Conservation (phyloP, 2,888 invertebrate species). For the Hirudinaria manillensis region DNA sequence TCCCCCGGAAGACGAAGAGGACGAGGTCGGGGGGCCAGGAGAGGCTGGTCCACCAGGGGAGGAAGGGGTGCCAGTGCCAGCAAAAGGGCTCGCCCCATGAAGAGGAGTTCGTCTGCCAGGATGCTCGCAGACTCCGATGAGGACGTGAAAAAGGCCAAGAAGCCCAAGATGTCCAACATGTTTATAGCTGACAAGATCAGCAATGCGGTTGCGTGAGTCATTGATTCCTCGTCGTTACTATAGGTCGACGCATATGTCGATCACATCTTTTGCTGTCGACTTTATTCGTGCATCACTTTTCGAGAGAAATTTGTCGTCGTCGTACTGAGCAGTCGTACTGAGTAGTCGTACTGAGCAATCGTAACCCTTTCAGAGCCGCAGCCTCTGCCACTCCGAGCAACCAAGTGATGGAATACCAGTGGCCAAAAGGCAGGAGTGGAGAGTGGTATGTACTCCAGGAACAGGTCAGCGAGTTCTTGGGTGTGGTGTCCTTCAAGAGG, state of each 20-base stretch:
- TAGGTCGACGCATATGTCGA: neutral
- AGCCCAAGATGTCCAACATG: conserved; percentile 7
- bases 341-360: too few relatives aligned
- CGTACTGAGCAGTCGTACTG: too few relatives aligned
- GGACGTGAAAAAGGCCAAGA: neutral
- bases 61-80: conserved; percentile 7
- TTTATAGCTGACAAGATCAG: conserved; percentile 20
- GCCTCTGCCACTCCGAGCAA: neutral
- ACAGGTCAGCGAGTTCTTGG: conserved; percentile 86
- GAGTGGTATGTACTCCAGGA: conserved; percentile 92
- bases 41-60: neutral
- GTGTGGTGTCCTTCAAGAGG: conserved; percentile 90
- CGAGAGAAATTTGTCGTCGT: neutral
- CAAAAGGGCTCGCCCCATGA: neutral
- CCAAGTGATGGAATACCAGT: conserved; percentile 79
- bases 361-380: neutral
- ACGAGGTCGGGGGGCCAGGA: conserved; percentile 13
- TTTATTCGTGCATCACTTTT: neutral
- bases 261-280: neutral
- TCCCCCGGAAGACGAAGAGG: neutral
- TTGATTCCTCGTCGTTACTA: neutral
- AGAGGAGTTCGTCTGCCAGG: conserved; percentile 1
- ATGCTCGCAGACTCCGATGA: neutral
- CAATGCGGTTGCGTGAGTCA: conserved; percentile 1
- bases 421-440: conserved; percentile 67